Conservation (phyloP, 2,113 vertebrate species). For the Otis tarda region DNA sequence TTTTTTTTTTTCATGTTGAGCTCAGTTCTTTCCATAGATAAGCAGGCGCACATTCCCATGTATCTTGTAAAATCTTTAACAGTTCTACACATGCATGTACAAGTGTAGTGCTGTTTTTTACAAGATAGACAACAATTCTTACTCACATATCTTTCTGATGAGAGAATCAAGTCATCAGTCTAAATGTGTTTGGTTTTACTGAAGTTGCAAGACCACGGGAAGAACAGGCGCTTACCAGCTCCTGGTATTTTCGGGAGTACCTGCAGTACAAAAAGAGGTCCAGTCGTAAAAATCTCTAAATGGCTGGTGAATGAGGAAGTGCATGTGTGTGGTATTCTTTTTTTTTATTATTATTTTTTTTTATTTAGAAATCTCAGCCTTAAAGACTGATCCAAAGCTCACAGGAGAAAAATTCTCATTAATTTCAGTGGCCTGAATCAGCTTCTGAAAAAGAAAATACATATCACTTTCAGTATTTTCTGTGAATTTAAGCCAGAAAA, state of each 20-base stretch:
- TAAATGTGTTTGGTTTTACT: conserved; percentile 17
- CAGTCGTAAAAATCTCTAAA: not conserved
- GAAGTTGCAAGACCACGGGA: not conserved
- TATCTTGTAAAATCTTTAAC: conserved; percentile 47
- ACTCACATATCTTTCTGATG: conserved; percentile 62
- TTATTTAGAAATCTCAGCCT: not conserved
- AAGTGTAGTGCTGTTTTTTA: conserved; percentile 56
- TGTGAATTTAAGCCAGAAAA: not conserved
- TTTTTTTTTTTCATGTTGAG: not conserved
- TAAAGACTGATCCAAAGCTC: not conserved
- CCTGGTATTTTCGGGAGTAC: not conserved
- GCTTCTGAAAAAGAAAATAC: not conserved
- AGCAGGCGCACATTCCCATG: not conserved
- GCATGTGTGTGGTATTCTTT: not conserved
- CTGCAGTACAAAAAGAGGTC: not conserved
- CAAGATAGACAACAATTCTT: conserved; percentile 62
- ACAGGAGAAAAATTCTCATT: not conserved
- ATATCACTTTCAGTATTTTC: not conserved
- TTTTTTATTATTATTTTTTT: not conserved
- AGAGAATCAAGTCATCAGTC: conserved; percentile 50
- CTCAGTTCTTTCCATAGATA: conserved; percentile 7
- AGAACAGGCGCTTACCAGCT: not conserved
- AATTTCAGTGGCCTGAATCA: not conserved
- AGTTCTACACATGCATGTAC: conserved; percentile 61
- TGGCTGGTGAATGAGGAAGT: not conserved